Evolutionary conservation across 2,888 invertebrate species (phyloP).

Genomic region (Oegoconia quadripuncta): DNA sequence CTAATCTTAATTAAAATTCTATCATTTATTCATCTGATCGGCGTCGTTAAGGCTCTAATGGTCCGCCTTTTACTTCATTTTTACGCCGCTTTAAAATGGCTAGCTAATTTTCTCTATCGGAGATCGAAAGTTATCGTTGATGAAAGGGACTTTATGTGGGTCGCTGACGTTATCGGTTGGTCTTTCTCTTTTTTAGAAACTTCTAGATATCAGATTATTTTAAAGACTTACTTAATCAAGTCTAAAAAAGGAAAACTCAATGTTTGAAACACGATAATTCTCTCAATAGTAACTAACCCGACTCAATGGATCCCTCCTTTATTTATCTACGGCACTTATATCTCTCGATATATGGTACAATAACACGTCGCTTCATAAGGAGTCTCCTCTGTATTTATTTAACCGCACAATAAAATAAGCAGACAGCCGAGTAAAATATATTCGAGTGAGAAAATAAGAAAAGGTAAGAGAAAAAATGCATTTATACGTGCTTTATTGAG

Average conservation of each 20-base stretch:
- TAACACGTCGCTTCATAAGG: slow-evolving; percentile 27
- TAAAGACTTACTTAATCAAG: too few relatives aligned
- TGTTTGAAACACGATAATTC: background rate
- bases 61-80: slow-evolving; percentile 57
- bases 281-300: background rate
- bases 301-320: slow-evolving; percentile 6
- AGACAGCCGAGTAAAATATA: slow-evolving; percentile 29
- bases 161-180: background rate
- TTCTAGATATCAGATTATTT: background rate
- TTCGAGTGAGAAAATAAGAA: slow-evolving; percentile 31
- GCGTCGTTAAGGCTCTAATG: slow-evolving; percentile 66
- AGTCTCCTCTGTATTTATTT: slow-evolving; percentile 38
- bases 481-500: slow-evolving; percentile 46
- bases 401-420: slow-evolving; percentile 39
- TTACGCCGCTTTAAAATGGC: slow-evolving; percentile 53
- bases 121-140: slow-evolving; percentile 30
- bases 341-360: slow-evolving; percentile 32
- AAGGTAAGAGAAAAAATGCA: slow-evolving; percentile 38
- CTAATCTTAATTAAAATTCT: slow-evolving; percentile 75
- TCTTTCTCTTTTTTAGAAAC: background rate
- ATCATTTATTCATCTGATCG: slow-evolving; percentile 74
- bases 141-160: slow-evolving; percentile 4
- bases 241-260: too few relatives aligned
- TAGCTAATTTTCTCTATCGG: slow-evolving; percentile 54
- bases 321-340: slow-evolving; percentile 18